Percentiles rank a stretch among this genome's conserved stretches.
These are phyloP conservation scores for Aplocera efformata DNA, from an alignment of 2,888 invertebrate genomes.

Conservation along the genomic window DNA sequence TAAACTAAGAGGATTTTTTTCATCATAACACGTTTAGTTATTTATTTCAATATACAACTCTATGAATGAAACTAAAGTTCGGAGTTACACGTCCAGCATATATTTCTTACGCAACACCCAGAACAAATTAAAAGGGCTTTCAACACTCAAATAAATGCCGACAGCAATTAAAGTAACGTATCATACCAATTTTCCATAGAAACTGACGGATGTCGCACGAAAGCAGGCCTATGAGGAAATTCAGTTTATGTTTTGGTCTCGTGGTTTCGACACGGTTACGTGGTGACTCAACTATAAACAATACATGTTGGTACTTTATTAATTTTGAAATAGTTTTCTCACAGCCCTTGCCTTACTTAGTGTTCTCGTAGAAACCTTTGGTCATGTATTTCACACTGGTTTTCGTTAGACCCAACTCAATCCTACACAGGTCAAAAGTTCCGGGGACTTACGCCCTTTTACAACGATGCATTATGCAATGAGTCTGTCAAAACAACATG, in stretches of 20 bases:
- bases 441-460: too few relatives aligned
- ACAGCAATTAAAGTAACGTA: conserved; percentile 16
- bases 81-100: too few relatives aligned
- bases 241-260: conserved; percentile 43
- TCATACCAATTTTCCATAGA: conserved; percentile 25
- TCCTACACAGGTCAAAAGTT: conserved; percentile 3
- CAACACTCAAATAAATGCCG: conserved; percentile 13
- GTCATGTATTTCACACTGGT: conserved; percentile 11
- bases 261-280: conserved; percentile 46
- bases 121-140: conserved; percentile 20
- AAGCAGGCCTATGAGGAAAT: not conserved
- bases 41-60: too few relatives aligned
- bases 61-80: too few relatives aligned
- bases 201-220: conserved; percentile 12
- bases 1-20: too few relatives aligned
- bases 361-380: conserved; percentile 15
- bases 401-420: not conserved
- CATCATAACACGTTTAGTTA: too few relatives aligned
- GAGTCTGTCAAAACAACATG: too few relatives aligned
- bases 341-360: conserved; percentile 27
- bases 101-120: conserved; percentile 3
- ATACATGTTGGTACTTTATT: conserved; percentile 36
- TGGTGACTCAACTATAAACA: conserved; percentile 46
- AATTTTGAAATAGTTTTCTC: conserved; percentile 42
- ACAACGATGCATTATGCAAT: too few relatives aligned